Conservation (phyloP, 2,797 vertebrate genomes). For the Brotula barbata region DNA sequence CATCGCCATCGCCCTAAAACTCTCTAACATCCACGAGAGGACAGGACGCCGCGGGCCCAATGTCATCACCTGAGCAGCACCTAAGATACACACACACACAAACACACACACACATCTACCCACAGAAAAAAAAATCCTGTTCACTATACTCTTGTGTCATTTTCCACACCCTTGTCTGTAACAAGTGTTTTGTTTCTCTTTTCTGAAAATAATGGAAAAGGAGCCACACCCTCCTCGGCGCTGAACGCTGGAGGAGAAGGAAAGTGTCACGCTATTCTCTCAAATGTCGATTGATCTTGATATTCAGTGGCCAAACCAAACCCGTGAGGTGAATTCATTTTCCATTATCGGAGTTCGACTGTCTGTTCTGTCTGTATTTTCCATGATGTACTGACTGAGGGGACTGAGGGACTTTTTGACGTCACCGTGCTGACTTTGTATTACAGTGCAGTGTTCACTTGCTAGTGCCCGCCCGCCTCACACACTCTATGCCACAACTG, state of each 20-base stretch:
- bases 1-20: constrained; percentile 96
- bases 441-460: constrained; percentile 21
- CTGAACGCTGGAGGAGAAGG: constrained; percentile 13
- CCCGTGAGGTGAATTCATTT: constrained; percentile 35
- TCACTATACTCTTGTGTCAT: constrained; percentile 19
- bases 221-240: constrained; percentile 2
- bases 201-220: constrained; percentile 4
- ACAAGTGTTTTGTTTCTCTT: constrained; percentile 7
- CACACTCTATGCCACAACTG: constrained; percentile 9
- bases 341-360: too few species aligned
- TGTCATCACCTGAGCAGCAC: constrained; percentile 90
- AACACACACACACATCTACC: constrained; percentile 13
- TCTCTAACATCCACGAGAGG: constrained; percentile 96
- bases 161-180: constrained; percentile 11
- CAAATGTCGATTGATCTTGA: constrained; percentile 28
- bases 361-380: constrained; percentile 19
- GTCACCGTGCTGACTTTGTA: constrained; percentile 31
- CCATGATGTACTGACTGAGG: background rate
- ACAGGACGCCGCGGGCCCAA: constrained; percentile 93
- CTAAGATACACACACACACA: constrained; percentile 15
- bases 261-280: constrained; percentile 4
- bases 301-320: constrained; percentile 8
- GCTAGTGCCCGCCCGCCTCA: constrained; percentile 28
- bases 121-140: background rate
- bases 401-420: constrained; percentile 9